These are phyloP conservation scores for Varecia variegata DNA, from an alignment of 2,797 vertebrate genomes.

Conservation along the genomic window DNA sequence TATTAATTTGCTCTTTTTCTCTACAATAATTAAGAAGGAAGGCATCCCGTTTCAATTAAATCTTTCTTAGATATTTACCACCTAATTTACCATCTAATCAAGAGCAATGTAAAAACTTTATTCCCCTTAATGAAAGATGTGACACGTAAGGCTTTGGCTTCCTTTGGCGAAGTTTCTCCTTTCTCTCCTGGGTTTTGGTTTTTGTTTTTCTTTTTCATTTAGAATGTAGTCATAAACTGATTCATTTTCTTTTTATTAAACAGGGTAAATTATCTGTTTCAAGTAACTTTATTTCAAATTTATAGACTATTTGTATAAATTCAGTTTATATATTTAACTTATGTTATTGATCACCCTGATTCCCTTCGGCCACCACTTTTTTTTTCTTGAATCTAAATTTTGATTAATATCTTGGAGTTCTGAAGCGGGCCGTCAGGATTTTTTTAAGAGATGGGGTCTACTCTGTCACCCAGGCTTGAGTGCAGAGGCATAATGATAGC, in stretches of 20 bases:
- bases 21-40: slow-evolving; percentile 29
- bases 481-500: too few species aligned
- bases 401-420: background rate
- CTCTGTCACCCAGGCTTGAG: too few species aligned
- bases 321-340: background rate
- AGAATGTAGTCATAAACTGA: background rate
- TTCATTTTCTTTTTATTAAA: background rate
- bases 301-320: slow-evolving; percentile 16
- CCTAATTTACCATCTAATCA: background rate
- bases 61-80: background rate
- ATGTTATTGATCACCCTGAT: background rate
- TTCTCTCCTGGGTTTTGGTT: background rate
- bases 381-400: background rate
- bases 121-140: background rate
- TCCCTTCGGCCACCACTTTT: background rate
- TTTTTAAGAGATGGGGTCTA: too few species aligned
- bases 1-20: slow-evolving; percentile 25
- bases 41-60: slow-evolving; percentile 27
- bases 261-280: background rate
- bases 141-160: background rate
- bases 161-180: background rate
- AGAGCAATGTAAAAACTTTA: background rate
- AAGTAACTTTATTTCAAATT: slow-evolving; percentile 45
- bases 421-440: background rate
- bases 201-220: background rate